Base-by-base conservation (phyloP, 2,797 vertebrate species). In the Spheniscus humboldti region DNA sequence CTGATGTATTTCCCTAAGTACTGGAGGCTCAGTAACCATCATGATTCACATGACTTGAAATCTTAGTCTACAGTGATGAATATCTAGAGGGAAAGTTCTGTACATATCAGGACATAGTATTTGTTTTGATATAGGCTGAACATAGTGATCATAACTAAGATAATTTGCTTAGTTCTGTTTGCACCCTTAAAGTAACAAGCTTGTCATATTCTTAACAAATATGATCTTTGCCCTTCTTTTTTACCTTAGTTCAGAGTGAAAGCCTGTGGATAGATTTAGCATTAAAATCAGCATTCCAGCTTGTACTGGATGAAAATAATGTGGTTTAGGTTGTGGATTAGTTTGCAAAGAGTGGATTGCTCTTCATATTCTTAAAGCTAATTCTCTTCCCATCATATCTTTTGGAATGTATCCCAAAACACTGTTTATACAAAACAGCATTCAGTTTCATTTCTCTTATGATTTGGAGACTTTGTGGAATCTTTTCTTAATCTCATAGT, bases 401-500 rank as follows among this genome's bases (percentile, higher is more conserved):
- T 55, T 83, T 93, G 91, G 90, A 94, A 90, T 73, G 48, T 63
- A 30, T 95, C 63, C 62, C 62, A 63, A 88, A 90, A 66, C 24
- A 23, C 35, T 93, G 57, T 94, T 94, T 90, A 86, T 88, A 90
- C 57, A 66, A 76, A 90, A 60, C 15, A 83, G 15, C 2, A 0
- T 78, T 94, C 41, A 56, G 28, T 86, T 94, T 90, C 1, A 57
- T 88, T 90, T 80, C 19, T 77, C 68, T 31, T 88, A 74, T 71
- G 20, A 73, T 85, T 68, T 75, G 25, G 47, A 92, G 73, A 81
- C 59, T 56, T 63, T 77, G 48, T 92, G 79, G 82, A 94, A 96
- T 95, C 37, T 95, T 88, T 90, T 55, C 59, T 74, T 95, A 94
- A 91, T 88, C 95, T 92, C 37, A 37, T 75, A 72, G 88, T 84